Base-by-base conservation (phyloP, 2,797 vertebrate genomes). In the Cyprinodon diabolis region DNA sequence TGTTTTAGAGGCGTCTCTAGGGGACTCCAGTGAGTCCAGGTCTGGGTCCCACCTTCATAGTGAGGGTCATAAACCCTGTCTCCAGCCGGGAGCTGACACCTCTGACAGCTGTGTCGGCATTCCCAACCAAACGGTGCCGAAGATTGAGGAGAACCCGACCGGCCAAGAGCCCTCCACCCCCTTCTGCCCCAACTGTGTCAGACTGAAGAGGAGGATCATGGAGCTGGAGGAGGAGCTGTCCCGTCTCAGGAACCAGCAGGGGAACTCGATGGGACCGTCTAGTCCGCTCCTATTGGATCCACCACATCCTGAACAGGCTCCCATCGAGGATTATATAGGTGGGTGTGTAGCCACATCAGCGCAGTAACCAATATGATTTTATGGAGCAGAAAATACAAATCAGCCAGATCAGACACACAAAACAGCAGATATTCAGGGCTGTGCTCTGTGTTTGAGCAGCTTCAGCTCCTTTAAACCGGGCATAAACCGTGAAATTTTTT, bases 111-210 rank as follows among this genome's bases (percentile, higher is more conserved):
- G 94, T 68, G 76, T 85, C 15, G 93, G 92, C 7, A 84, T 92
- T n/a, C 85, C 94, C 0, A 92, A 92, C 4, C 84, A 97, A 82
- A 97, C 96, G 93, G 91, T 94, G 48, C 97, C 98, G 81, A 96
- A 96, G 73, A 93, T 93, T 0, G 96, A 96, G 84, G 93, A 87
- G 66, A 80, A 94, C 47, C 86, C 90, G 3, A 93, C 90, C 3
- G 65, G 58, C 0, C 94, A 95, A 86, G 94, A 95, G 10, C 96
- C 97, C 68, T 96, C 97, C 76, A 98, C 97, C 37, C 98, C 97
- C 52, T 98, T 97, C 86, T 99, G 98, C 81, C 96, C 97, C 63
- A 99, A 99, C 89, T 99, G 98, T 86, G 96, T 99, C 69, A 96
- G 95, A 66, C 91, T 99, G 57, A 97, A 96, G 91, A 96, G 92